These are phyloP conservation scores for Cephus nigrinus DNA, from an alignment of 2,888 invertebrate species.

Conservation along the genomic window DNA sequence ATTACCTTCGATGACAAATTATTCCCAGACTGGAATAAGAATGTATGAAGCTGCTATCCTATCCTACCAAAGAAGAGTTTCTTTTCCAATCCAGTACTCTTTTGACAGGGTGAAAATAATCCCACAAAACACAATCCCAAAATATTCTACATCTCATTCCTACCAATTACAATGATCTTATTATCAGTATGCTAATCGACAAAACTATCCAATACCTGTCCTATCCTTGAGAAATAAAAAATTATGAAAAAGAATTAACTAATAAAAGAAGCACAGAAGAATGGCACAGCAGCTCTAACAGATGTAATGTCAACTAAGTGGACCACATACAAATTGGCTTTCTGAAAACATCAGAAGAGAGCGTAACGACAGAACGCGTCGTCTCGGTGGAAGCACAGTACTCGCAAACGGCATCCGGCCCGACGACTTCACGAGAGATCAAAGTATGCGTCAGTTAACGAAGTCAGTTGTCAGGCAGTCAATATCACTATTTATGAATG, in stretches of 20 bases:
- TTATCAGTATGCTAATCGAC: background rate
- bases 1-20: background rate
- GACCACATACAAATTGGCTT: background rate
- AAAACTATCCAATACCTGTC: background rate
- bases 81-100: background rate
- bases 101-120: conserved; percentile 30
- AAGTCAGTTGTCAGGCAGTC: conserved; percentile 56
- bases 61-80: background rate
- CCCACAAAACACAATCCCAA: background rate
- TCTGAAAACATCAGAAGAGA: conserved; percentile 11
- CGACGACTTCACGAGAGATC: conserved; percentile 45
- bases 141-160: background rate
- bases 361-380: conserved; percentile 32
- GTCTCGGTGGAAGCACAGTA: conserved; percentile 50
- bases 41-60: background rate
- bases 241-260: background rate
- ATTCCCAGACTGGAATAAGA: background rate
- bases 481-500: conserved; percentile 51
- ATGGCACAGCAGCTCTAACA: background rate
- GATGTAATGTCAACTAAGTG: background rate
- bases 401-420: conserved; percentile 46
- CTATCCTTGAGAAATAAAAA: background rate
- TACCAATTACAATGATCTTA: background rate
- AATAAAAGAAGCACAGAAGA: background rate
- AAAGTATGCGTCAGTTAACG: conserved; percentile 61